Conservation (phyloP, 2,888 invertebrate genomes). For the Agriopis aurantiaria region DNA sequence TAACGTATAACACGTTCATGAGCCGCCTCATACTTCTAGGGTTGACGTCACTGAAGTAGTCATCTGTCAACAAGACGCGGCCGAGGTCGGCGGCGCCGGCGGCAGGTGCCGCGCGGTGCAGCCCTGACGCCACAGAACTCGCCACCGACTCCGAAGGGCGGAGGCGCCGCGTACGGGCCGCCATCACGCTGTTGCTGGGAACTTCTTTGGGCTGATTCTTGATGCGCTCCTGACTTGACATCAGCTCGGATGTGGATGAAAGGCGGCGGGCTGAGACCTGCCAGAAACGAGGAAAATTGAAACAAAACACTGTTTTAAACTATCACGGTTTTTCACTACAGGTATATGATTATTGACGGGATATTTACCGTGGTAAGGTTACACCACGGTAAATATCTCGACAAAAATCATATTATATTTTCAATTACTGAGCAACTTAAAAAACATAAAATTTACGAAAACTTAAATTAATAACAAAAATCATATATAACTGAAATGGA, state of each 20-base stretch:
- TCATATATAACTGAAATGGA: too few relatives aligned
- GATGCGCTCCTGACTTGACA: slow-evolving; percentile 94
- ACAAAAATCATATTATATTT: too few relatives aligned
- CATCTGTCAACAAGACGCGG: slow-evolving; percentile 96
- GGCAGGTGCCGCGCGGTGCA: slow-evolving; percentile 88
- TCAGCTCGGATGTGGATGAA: slow-evolving; percentile 92
- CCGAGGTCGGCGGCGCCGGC: slow-evolving; percentile 89
- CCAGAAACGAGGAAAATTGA: background rate
- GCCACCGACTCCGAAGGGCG: slow-evolving; percentile 95
- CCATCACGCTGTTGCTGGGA: slow-evolving; percentile 82
- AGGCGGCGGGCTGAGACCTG: slow-evolving; percentile 91
- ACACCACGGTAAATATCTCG: too few relatives aligned
- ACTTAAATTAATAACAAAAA: too few relatives aligned
- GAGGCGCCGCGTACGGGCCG: slow-evolving; percentile 90
- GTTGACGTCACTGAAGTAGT: slow-evolving; percentile 99
- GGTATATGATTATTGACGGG: too few relatives aligned
- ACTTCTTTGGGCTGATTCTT: slow-evolving; percentile 73
- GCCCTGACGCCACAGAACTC: slow-evolving; percentile 95
- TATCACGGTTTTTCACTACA: background rate
- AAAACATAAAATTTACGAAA: too few relatives aligned
- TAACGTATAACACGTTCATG: slow-evolving; percentile 98
- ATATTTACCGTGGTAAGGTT: too few relatives aligned
- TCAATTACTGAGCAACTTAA: too few relatives aligned
- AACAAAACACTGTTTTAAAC: background rate
- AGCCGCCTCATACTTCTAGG: slow-evolving; percentile 98